A percentile compares a stretch with the other conserved stretches of the same genome.
These are phyloP conservation scores for Homarus americanus DNA, from an alignment of 1,140 invertebrate genomes.

Conservation along the genomic window DNA sequence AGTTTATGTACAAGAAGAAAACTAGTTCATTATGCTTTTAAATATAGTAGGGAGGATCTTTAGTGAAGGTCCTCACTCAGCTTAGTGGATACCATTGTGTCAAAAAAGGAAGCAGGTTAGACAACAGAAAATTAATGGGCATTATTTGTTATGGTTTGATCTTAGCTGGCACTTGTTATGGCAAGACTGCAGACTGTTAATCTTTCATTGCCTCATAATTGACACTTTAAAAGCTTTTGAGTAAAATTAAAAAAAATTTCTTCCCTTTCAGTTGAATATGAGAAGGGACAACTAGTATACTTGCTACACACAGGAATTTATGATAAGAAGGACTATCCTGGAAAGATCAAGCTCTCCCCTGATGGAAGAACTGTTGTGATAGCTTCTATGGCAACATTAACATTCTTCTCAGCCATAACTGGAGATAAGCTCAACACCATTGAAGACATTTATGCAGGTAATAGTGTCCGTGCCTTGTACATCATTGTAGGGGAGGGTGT, in stretches of 20 bases:
- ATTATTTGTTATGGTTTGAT: no score
- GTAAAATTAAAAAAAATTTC: neutral
- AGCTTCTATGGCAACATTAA: constrained; percentile 82
- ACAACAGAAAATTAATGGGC: no score
- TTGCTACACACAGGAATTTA: neutral
- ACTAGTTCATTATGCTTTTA: no score
- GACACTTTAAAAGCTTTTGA: no score
- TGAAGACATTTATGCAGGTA: constrained; percentile 82
- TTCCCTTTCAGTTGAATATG: constrained; percentile 45
- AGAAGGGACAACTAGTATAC: constrained; percentile 53
- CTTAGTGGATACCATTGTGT: no score
- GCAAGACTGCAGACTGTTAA: no score
- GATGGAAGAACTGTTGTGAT: constrained; percentile 87
- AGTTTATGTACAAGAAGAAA: no score
- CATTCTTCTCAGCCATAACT: constrained; percentile 85
- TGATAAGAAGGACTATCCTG: constrained; percentile 76
- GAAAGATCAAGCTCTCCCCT: constrained; percentile 84
- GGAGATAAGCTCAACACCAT: constrained; percentile 84
- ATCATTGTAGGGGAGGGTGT: constrained; percentile 8
- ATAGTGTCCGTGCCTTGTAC: constrained; percentile 77
- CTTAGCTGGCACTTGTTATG: no score
- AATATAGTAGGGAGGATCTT: no score
- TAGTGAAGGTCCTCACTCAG: no score
- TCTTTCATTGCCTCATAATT: no score
- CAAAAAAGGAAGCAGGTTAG: no score